Evolutionary conservation across 1,140 invertebrate species (phyloP).

Genomic region (Diorhabda elongata): DNA sequence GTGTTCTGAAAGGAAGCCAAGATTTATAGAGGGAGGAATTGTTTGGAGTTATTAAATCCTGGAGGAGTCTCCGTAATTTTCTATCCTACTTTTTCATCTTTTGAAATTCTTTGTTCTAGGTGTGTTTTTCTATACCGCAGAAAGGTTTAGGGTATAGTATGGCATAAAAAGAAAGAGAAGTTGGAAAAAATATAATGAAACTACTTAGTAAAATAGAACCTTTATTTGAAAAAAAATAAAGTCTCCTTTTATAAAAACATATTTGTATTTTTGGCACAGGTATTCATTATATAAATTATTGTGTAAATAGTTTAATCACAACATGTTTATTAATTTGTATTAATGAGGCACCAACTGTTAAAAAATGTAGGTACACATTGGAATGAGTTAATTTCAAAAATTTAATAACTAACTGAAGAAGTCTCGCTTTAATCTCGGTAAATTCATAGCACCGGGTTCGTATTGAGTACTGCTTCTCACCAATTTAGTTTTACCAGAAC

Average conservation of each 20-base stretch:
- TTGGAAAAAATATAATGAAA: too few species aligned
- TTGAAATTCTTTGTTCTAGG: too few species aligned
- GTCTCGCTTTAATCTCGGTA: constrained; percentile 39
- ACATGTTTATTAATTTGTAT: constrained; percentile 10
- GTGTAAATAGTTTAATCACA: constrained; percentile 23
- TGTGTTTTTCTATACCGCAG: too few species aligned
- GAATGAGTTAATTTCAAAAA: constrained; percentile 14
- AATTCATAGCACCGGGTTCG: constrained; percentile 42
- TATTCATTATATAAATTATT: constrained; percentile 20
- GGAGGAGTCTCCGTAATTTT: too few species aligned
- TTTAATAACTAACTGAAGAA: constrained; percentile 23
- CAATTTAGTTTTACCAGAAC: constrained; percentile 41
- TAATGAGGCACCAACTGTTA: constrained; percentile 15
- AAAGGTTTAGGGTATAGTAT: too few species aligned
- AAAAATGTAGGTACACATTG: constrained; percentile 6
- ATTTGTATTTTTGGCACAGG: constrained; percentile 16
- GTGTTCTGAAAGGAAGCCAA: too few species aligned
- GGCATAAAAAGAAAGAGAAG: too few species aligned
- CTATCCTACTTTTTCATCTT: too few species aligned
- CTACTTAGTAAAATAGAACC: too few species aligned
- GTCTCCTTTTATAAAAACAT: not conserved
- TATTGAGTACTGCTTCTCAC: constrained; percentile 45
- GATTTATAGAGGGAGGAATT: too few species aligned
- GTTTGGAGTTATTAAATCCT: too few species aligned
- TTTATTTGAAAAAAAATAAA: too few species aligned